phyloP scores from a whole-genome alignment of 2,797 vertebrate species.

The Dicrostonyx torquatus region DNA sequence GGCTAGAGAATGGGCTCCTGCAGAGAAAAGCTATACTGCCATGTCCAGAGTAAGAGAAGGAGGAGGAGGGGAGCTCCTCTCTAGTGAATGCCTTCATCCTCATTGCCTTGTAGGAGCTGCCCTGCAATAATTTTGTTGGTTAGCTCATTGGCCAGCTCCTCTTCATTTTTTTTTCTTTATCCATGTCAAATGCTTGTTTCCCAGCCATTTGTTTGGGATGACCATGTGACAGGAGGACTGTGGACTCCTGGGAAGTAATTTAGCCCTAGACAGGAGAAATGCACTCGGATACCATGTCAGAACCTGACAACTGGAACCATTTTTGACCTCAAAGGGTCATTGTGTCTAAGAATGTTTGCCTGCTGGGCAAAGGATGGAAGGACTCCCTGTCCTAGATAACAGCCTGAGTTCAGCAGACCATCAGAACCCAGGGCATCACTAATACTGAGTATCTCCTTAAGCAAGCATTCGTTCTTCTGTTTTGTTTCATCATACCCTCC shows the following conservation, averaged over 20 bases:
- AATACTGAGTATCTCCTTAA: neutral
- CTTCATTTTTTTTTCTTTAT: conserved; percentile 16
- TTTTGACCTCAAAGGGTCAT: neutral
- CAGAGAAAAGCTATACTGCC: neutral
- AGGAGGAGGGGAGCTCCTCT: neutral
- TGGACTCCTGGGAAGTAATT: conserved; percentile 30
- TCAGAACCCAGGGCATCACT: neutral
- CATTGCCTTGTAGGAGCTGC: neutral
- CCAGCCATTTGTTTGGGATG: neutral
- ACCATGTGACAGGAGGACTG: neutral
- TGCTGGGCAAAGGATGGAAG: neutral
- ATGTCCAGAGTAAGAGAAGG: neutral
- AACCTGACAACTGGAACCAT: neutral
- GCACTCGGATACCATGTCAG: too few species aligned
- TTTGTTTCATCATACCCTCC: neutral
- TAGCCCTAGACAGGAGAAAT: neutral
- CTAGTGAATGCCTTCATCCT: neutral
- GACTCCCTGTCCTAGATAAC: neutral
- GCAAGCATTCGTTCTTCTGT: neutral
- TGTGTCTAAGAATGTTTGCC: neutral
- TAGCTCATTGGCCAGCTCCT: neutral
- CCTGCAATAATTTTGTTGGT: neutral
- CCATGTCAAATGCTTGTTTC: neutral
- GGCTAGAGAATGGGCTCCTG: neutral
- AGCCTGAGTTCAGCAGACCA: conserved; percentile 2